phyloP scores from a whole-genome alignment of 1,140 invertebrate species.

The Diuraphis noxia region DNA sequence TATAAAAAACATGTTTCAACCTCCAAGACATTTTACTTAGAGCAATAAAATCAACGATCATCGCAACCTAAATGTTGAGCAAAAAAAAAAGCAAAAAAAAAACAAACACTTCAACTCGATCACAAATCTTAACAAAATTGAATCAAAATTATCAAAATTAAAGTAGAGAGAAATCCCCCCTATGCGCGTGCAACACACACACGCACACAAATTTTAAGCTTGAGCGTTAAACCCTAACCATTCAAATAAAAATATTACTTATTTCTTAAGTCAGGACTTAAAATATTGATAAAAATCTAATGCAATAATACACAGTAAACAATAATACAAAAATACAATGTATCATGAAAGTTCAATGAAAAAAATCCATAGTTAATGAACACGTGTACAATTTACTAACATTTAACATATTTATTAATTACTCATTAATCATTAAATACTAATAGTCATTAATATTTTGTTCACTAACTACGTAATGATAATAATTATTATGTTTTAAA shows the following conservation, averaged over 20 bases:
- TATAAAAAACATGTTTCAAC: neutral
- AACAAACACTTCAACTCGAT: neutral
- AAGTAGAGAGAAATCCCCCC: neutral
- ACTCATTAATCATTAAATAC: neutral
- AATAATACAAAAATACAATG: neutral
- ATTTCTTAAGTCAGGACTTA: neutral
- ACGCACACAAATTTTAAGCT: no score
- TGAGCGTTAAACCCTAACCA: no score
- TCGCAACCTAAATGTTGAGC: neutral
- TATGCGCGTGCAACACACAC: no score
- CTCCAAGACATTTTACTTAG: neutral
- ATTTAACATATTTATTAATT: neutral
- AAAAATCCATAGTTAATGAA: neutral
- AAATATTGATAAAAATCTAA: neutral
- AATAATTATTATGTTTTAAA: neutral
- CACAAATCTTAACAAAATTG: neutral
- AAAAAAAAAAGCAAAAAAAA: no score
- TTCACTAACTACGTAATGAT: neutral
- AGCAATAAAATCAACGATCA: neutral
- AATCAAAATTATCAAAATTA: neutral
- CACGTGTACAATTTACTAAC: neutral
- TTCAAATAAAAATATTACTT: neutral
- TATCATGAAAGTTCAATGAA: neutral
- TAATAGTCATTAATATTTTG: neutral
- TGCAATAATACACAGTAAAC: neutral